Percentiles rank a stretch among this genome's conserved stretches.
phyloP scores from a whole-genome alignment of 2,888 invertebrate genomes.

The Arge pagana region DNA sequence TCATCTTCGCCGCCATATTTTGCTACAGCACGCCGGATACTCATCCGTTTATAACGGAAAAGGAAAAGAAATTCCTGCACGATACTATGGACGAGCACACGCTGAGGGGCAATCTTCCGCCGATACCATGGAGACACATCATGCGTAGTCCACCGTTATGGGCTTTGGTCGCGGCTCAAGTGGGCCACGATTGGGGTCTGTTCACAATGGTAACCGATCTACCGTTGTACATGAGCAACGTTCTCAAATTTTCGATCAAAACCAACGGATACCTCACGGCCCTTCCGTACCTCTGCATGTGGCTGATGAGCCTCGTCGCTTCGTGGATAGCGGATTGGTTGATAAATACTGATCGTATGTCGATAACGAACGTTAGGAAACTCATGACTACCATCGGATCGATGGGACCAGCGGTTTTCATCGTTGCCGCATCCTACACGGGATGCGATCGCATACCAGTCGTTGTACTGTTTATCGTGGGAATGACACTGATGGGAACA shows the following conservation, averaged over 20 bases:
- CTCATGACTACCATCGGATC: slow-evolving; percentile 2
- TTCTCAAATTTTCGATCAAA: slow-evolving; percentile 1
- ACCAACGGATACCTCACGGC: slow-evolving; percentile 1
- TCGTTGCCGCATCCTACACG: slow-evolving; percentile 2
- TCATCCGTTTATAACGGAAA: slow-evolving; percentile 55
- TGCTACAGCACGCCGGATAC: slow-evolving; percentile 54
- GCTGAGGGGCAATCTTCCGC: slow-evolving; percentile 40
- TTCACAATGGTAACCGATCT: slow-evolving; percentile 55
- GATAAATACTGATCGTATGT: not conserved
- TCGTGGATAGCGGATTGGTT: slow-evolving; percentile 3
- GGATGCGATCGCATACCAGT: not conserved
- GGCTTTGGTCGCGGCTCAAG: slow-evolving; percentile 71
- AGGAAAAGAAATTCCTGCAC: slow-evolving; percentile 48
- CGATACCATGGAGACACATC: slow-evolving; percentile 50
- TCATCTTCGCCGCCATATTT: slow-evolving; percentile 65
- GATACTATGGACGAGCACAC: slow-evolving; percentile 50
- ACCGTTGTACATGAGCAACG: slow-evolving; percentile 35
- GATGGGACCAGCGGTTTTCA: slow-evolving; percentile 6
- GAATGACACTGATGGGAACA: slow-evolving; percentile 60
- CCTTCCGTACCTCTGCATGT: slow-evolving; percentile 2
- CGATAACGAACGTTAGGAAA: not conserved
- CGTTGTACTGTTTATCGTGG: slow-evolving; percentile 53
- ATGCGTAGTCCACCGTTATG: slow-evolving; percentile 69
- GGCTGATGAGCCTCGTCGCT: not conserved
- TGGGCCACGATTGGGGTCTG: slow-evolving; percentile 56